Conservation (phyloP, 2,113 vertebrate genomes). For the Bambusicola thoracicus region DNA sequence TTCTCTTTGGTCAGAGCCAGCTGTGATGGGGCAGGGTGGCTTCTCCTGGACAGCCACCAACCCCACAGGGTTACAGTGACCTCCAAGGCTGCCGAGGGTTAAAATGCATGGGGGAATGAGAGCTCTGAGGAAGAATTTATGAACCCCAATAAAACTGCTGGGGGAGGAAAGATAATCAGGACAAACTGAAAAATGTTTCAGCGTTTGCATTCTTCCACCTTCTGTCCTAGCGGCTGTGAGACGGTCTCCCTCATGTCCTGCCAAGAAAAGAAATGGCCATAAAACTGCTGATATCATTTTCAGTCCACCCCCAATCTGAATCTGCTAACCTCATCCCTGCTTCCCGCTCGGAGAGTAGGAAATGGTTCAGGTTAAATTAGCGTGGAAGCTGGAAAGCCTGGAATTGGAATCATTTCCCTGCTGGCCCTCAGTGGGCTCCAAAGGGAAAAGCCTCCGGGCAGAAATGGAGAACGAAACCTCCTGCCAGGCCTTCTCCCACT, state of each 20-base stretch:
- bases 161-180: constrained; percentile 21
- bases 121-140: not conserved
- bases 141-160: not conserved
- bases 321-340: constrained; percentile 77
- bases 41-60: not conserved
- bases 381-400: constrained; percentile 60
- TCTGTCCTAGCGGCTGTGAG: not conserved
- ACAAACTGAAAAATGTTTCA: not conserved
- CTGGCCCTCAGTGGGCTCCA: not conserved
- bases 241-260: not conserved
- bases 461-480: not conserved
- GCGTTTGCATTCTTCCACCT: not conserved
- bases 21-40: not conserved
- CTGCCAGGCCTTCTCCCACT: constrained; percentile 19
- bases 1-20: not conserved
- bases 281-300: constrained; percentile 54
- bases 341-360: constrained; percentile 74
- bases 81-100: rapidly evolving
- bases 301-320: constrained; percentile 10
- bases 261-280: constrained; percentile 59
- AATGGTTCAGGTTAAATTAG: constrained; percentile 78
- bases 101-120: not conserved
- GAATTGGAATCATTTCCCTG: constrained; percentile 38
- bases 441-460: constrained; percentile 39
- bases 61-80: rapidly evolving